Evolutionary conservation across 2,888 invertebrate genomes (phyloP), one percentile per base, ranked within the genome.

Genomic region (Itoplectis maculator): DNA sequence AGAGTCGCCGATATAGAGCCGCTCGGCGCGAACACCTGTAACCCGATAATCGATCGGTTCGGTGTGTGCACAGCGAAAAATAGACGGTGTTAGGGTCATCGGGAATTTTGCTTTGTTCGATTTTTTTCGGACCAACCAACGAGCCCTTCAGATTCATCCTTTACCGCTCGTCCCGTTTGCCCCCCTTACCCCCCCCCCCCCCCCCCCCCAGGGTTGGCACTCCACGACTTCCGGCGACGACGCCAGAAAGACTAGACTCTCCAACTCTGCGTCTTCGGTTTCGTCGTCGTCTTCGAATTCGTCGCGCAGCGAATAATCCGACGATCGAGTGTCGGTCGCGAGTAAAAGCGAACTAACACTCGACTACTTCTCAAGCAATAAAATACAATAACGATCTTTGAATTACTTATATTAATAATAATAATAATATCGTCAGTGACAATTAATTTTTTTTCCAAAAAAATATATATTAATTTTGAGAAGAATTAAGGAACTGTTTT

Each of bases 211-310:
- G 7, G 40, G 29, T 49, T 49, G 18, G 35, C 7, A 54, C 51
- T 35, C 42, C n/a, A 42, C 66, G 61, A 80, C 77, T 82, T 77
- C 87, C 79, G 84, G 80, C 42, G 73, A 85, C 85, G 88, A 85
- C 88, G 88, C 86, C 87, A 81, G 72, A 49, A 78, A 83, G 88
- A 77, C 87, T 88, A 87, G 86, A 83, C 86, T 80, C 76, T 47
- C 68, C 59, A 65, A 56, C 75, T 68, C 56, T 51, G 37, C 51
- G 56, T 75, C 13, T 75, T 56, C 45, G 75, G 51, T 75, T 66
- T 75, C 56, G 65, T 65, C 42, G 29, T 47, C 68, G 59, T 37
- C 18, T 13, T 11, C 20, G 66, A 75, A 68, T 5, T 5, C 54
- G n/a, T n/a, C 56, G 66, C 66, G 45, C 9, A 11, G 54, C 40